Evolutionary conservation across 2,113 vertebrate genomes (phyloP), one percentile per base, ranked within the genome.

Genomic region (Chaetops frenatus): DNA sequence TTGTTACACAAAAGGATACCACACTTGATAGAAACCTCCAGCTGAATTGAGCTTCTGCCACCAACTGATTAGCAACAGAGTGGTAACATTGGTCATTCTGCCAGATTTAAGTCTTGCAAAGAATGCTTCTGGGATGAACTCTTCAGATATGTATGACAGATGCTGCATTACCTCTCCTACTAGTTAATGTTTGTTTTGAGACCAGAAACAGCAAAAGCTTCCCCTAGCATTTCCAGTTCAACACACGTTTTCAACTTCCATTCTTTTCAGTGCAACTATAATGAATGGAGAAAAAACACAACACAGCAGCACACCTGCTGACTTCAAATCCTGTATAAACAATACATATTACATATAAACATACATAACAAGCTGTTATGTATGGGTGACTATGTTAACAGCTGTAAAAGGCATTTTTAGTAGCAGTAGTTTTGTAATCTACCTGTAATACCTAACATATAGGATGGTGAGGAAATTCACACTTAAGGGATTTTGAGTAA

Each of bases 301-400:
- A 47, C 20, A 81, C 10, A 60, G 27, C 16, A 81, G 40, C 27
- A 87, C 20, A 82, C 18, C 35, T 48, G 20, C 48, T n/a, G 28
- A 40, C 28, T 73, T 45, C 20, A 90, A 88, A 77, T 48, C 18
- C 13, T 40, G 64, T 72, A 51, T 25, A 61, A 80, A 72, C 9
- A 76, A 5, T 56, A 17, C 3, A 7, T 66, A n/a, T n/a, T n/a
- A n/a, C n/a, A n/a, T n/a, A n/a, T n/a, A n/a, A n/a, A n/a, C n/a
- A n/a, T n/a, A n/a, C n/a, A n/a, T n/a, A n/a, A n/a, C 24, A 80
- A 77, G 57, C 61, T 88, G 27, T 51, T 82, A 15, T 15, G 11
- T 29, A 60, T 22, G 10, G 16, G 27, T 24, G 15, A 78, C 36
- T 38, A 50, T 0, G 0, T 36, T 36, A 88, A 19, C 15, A n/a